Conservation (phyloP, 2,888 invertebrate genomes). For the Aspidiotus rigidus region DNA sequence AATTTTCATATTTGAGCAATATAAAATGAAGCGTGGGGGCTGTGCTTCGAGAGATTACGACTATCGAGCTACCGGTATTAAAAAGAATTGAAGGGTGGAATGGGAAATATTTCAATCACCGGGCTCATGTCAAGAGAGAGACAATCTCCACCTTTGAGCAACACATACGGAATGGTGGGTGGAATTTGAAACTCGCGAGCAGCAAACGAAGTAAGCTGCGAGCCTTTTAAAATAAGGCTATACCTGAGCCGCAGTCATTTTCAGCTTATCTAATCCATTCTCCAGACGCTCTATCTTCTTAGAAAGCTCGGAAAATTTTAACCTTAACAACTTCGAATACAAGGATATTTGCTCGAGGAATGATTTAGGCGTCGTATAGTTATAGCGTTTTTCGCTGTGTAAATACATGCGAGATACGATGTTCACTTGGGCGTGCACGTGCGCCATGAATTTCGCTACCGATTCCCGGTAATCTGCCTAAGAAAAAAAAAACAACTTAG, state of each 20-base stretch:
- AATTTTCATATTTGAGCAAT: no score
- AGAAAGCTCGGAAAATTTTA: slow-evolving; percentile 76
- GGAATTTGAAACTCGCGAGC: no score
- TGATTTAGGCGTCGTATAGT: slow-evolving; percentile 95
- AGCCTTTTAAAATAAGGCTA: no score
- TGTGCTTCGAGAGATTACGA: no score
- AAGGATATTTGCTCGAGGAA: slow-evolving; percentile 91
- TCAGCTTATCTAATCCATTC: slow-evolving; percentile 85
- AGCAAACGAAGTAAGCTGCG: no score
- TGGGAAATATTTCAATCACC: no score
- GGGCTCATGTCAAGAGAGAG: no score
- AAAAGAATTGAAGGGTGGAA: no score
- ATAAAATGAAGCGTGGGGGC: no score
- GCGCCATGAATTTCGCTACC: slow-evolving; percentile 87
- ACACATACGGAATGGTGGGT: no score
- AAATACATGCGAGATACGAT: slow-evolving; percentile 77
- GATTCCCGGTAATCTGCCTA: slow-evolving; percentile 66
- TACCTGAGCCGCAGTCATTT: slow-evolving; percentile 73
- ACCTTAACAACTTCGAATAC: slow-evolving; percentile 74
- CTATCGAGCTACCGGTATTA: no score
- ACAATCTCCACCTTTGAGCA: no score
- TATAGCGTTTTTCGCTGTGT: slow-evolving; percentile 83
- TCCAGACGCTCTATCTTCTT: slow-evolving; percentile 76
- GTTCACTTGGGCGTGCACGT: slow-evolving; percentile 87
- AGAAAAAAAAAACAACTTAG: slow-evolving; percentile 37